A percentile compares a stretch with the other conserved stretches of the same genome.
Conservation (phyloP, 2,797 vertebrate species). For the Aselliscus stoliczkanus region DNA sequence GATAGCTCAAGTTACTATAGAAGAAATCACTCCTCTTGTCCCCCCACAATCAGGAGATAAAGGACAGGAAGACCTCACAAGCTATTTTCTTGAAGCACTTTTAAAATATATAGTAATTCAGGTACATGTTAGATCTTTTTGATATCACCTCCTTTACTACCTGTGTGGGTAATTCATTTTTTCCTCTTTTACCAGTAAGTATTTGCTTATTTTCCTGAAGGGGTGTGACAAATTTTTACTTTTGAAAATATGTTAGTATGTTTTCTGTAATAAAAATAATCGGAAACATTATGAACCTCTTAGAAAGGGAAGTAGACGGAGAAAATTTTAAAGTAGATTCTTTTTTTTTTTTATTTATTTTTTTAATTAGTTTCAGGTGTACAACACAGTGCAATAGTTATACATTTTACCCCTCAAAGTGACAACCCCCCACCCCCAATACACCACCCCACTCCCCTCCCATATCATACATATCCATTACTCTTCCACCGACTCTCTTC, state of each 20-base stretch:
- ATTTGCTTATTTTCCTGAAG: constrained; percentile 44
- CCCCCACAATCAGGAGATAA: constrained; percentile 98
- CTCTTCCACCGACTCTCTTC: no score
- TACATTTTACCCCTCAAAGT: no score
- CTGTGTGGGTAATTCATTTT: background rate
- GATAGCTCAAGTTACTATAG: constrained; percentile 95
- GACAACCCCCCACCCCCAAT: no score
- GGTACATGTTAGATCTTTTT: constrained; percentile 84
- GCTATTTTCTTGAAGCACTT: constrained; percentile 97
- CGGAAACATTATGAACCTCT: background rate
- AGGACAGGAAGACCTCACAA: constrained; percentile 98
- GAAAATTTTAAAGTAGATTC: background rate
- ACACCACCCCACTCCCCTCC: no score
- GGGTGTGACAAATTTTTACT: background rate
- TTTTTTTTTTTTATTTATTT: no score
- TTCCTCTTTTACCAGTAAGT: background rate
- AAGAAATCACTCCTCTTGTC: constrained; percentile 97
- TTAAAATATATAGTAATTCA: constrained; percentile 99
- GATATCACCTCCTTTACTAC: background rate
- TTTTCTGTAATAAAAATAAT: constrained; percentile 34
- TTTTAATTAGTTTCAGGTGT: no score
- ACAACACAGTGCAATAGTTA: no score
- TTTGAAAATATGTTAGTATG: constrained; percentile 40
- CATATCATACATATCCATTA: no score
- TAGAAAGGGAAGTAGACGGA: background rate